Evolutionary conservation across 2,888 invertebrate genomes (phyloP).

Genomic region (Selenia dentaria): DNA sequence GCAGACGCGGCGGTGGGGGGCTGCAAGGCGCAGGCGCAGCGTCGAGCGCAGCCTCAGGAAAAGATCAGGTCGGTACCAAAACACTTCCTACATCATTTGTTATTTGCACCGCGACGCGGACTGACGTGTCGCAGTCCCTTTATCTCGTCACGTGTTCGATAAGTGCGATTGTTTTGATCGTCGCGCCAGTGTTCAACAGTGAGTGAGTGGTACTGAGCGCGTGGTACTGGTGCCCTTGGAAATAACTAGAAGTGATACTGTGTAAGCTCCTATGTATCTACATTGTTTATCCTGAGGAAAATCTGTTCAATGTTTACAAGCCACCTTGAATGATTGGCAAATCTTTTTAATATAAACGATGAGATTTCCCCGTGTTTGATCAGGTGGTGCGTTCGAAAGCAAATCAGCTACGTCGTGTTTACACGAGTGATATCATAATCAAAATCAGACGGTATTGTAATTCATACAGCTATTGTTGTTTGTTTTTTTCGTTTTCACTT

Average conservation of each 20-base stretch:
- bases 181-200: slow-evolving; percentile 13
- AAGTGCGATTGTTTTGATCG: slow-evolving; percentile 8
- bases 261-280: slow-evolving; percentile 32
- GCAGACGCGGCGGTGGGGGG: slow-evolving; percentile 72
- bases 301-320: slow-evolving; percentile 2
- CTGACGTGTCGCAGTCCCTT: slow-evolving; percentile 48
- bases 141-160: slow-evolving; percentile 30
- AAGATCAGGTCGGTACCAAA: slow-evolving; percentile 69
- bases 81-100: slow-evolving; percentile 70
- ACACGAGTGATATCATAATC: too few relatives aligned
- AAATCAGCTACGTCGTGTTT: slow-evolving; percentile 1
- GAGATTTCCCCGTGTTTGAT: background rate
- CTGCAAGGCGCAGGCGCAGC: slow-evolving; percentile 68
- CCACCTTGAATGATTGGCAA: slow-evolving; percentile 12
- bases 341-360: slow-evolving; percentile 1
- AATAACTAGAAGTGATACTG: slow-evolving; percentile 27
- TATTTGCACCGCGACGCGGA: slow-evolving; percentile 45
- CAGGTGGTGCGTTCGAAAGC: slow-evolving; percentile 6
- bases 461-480: too few relatives aligned
- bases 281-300: slow-evolving; percentile 5
- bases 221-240: slow-evolving; percentile 34
- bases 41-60: slow-evolving; percentile 67
- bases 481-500: too few relatives aligned
- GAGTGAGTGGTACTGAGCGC: slow-evolving; percentile 27
- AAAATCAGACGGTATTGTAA: too few relatives aligned